Base-by-base conservation (phyloP, 2,113 vertebrate species). In the Gymnocephalus cernua region DNA sequence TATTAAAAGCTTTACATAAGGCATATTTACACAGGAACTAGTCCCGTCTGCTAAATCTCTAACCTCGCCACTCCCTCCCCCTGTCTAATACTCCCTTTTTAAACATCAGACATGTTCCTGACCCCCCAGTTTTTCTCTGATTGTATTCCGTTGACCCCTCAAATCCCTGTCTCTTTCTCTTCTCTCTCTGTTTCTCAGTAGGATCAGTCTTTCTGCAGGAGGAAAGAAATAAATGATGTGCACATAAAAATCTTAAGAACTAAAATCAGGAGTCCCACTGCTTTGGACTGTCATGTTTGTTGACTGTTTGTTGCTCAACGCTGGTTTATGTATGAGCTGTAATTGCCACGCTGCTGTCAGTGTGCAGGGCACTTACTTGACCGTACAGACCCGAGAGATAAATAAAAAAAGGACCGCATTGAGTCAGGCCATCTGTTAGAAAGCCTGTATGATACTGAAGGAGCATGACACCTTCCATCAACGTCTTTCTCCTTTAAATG, bases 1-100 rank as follows among this genome's bases (percentile, higher is more conserved):
- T 91, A 89, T 86, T 91, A 90, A 91, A 91, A 85, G 88, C 85
- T 88, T 90, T 81, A 79, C 71, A 74, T 80, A 84, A 90, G 73
- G 67, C 86, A 80, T 92, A 90, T 92, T 92, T 94, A 92, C 84
- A 89, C 89, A 77, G 62, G 77, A 45, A 80, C 68, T 47, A 50
- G 21, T 56, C 51, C 78, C 21, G 1, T 79, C 74, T 83, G 74
- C 72, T 68, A 76, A 89, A 78, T 83, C 79, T 58, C 69, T 72
- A 78, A 86, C 87, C 75, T 85, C 15, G 1, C 66, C 25, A 9
- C 69, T 54, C 57, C 57, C 71, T 71, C 69, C 44, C 27, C 15
- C 23, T 64, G 16, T 62, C 65, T 44, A 4, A 14, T 47, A 58
- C 64, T 64, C 41, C 56, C 14, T 44, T 72, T 84, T 76, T 15